These are phyloP conservation scores for Bugula neritina DNA, from an alignment of 2,888 invertebrate genomes.

Conservation along the genomic window DNA sequence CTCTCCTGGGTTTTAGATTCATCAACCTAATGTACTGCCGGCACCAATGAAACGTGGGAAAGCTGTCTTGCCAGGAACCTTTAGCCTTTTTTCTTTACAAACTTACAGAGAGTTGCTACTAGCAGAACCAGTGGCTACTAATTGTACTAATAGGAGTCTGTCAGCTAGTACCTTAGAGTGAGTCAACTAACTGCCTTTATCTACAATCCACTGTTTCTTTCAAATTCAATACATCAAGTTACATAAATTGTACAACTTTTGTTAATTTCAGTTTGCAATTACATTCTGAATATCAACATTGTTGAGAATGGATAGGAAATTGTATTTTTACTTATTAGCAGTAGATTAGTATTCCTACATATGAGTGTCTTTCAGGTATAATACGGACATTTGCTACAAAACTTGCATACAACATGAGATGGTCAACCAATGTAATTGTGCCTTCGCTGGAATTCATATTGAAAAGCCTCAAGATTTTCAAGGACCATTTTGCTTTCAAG, in stretches of 20 bases:
- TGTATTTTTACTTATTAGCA: too few relatives aligned
- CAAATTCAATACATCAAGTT: too few relatives aligned
- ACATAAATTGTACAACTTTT: too few relatives aligned
- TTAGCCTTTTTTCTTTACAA: background rate
- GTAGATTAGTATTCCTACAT: too few relatives aligned
- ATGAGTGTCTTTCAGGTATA: constrained; percentile 6
- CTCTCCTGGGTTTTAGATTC: background rate
- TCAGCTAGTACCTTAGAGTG: background rate
- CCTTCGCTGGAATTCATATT: constrained; percentile 11
- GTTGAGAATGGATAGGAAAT: too few relatives aligned
- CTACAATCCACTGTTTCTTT: too few relatives aligned
- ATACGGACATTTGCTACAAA: constrained; percentile 16
- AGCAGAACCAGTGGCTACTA: background rate
- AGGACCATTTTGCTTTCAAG: constrained; percentile 10
- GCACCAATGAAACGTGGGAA: background rate
- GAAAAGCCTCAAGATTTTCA: background rate
- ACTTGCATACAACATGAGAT: background rate
- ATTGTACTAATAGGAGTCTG: constrained; percentile 13
- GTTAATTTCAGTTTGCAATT: too few relatives aligned
- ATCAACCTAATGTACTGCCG: background rate
- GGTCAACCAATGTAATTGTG: background rate
- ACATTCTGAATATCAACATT: too few relatives aligned
- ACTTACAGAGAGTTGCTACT: background rate
- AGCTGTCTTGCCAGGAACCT: background rate
- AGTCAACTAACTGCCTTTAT: background rate